Percentiles rank a stretch among this genome's conserved stretches.
Conservation (phyloP, 2,888 invertebrate species). For the Polydrusus tereticollis region DNA sequence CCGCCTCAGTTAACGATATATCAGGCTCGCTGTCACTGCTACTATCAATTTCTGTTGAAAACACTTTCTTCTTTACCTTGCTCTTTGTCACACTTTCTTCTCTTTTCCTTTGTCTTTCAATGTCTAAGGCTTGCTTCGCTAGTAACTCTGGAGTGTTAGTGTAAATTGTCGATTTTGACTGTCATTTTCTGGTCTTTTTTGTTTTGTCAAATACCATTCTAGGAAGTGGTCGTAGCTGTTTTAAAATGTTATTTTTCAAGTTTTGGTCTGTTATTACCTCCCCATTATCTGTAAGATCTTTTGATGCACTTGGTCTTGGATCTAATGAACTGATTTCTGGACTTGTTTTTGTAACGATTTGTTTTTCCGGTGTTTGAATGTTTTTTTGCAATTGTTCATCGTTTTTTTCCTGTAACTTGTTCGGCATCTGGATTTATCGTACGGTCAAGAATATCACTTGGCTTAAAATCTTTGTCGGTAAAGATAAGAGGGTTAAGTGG, state of each 20-base stretch:
- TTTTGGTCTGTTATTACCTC: background rate
- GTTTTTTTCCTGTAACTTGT: background rate
- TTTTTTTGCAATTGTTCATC: background rate
- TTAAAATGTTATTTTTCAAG: background rate
- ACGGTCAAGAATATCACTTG: background rate
- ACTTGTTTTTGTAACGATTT: background rate
- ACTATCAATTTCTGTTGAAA: background rate
- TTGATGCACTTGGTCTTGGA: background rate
- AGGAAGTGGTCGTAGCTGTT: background rate
- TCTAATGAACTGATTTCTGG: background rate
- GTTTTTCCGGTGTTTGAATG: background rate
- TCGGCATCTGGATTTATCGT: background rate
- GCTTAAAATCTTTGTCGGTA: constrained; percentile 22
- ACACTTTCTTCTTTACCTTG: constrained; percentile 9
- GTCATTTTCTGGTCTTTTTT: background rate
- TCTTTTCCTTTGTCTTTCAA: constrained; percentile 16
- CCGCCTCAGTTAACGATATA: no score
- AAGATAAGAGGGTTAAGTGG: constrained; percentile 21
- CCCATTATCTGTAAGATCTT: background rate
- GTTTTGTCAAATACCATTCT: background rate
- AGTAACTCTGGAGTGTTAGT: constrained; percentile 7
- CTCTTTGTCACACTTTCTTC: background rate
- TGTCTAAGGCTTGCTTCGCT: background rate
- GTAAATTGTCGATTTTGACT: constrained; percentile 30
- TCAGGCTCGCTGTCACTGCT: no score